These are phyloP conservation scores for Bimastos eiseni DNA, from an alignment of 2,888 invertebrate species.

Conservation along the genomic window DNA sequence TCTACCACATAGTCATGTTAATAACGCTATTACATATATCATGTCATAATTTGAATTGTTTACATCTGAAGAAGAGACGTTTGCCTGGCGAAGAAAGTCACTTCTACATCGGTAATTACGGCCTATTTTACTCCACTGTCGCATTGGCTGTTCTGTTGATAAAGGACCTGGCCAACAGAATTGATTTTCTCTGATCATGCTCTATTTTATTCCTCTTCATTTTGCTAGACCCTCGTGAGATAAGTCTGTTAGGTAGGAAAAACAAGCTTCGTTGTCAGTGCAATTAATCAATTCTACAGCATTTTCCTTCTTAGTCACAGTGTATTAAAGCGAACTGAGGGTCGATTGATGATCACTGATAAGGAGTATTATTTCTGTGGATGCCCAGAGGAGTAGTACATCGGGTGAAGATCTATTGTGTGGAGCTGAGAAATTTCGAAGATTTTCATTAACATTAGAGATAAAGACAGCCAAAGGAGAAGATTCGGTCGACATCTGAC, in stretches of 20 bases:
- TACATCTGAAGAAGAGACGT: background rate
- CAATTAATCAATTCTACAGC: background rate
- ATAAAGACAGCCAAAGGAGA: background rate
- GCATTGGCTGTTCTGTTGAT: background rate
- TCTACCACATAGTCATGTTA: background rate
- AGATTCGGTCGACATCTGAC: background rate
- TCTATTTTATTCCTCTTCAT: background rate
- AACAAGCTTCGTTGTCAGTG: background rate
- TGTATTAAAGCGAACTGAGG: background rate
- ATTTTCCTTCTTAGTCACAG: background rate
- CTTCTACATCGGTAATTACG: background rate
- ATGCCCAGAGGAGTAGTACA: background rate
- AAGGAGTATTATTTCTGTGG: background rate
- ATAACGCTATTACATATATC: too few species aligned
- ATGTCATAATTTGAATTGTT: background rate
- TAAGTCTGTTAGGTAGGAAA: background rate
- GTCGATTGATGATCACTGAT: background rate
- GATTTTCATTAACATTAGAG: too few species aligned
- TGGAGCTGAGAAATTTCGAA: too few species aligned
- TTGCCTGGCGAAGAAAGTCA: background rate
- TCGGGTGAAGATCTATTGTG: too few species aligned
- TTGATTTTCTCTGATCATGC: background rate
- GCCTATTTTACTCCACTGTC: background rate
- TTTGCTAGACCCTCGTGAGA: background rate
- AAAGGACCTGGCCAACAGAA: background rate